Evolutionary conservation across 2,888 invertebrate species (phyloP), one percentile per base, ranked within the genome.

Genomic region (Allacma fusca): DNA sequence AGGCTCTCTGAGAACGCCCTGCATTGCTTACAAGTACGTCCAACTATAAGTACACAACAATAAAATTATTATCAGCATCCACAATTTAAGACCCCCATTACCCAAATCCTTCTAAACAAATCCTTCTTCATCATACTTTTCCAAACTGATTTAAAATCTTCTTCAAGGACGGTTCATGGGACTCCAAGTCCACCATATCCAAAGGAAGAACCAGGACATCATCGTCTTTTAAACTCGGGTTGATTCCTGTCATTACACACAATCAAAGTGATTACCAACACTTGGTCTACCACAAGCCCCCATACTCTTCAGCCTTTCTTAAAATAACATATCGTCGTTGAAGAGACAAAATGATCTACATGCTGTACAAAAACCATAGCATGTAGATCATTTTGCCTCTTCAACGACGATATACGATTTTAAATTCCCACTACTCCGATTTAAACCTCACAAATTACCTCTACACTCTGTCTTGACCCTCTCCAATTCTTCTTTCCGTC

Each of bases 21-120:
- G 94, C 94, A 87, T 95, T 95, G 85, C 93, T 93, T 0, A 95
- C 90, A 50, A 95, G 87, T 77, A 94, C 89, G 85, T 95, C 93
- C 62, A 95, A 86, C 88, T 90, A 86, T 70, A 26, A 21, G 1
- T 26, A 72, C 26, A 59, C 28, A 50, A 50, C 50, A 50, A 1
- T 50, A 19, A 50, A 2, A 50, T 50, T n/a, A n/a, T n/a, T n/a
- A n/a, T n/a, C n/a, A n/a, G n/a, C n/a, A n/a, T n/a, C n/a, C n/a
- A n/a, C n/a, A n/a, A n/a, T n/a, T n/a, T n/a, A n/a, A n/a, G n/a
- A n/a, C n/a, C n/a, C n/a, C n/a, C n/a, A n/a, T n/a, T n/a, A n/a
- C n/a, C n/a, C n/a, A n/a, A n/a, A n/a, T n/a, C n/a, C n/a, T n/a
- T n/a, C n/a, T n/a, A n/a, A n/a, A n/a, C n/a, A n/a, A n/a, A n/a